Evolutionary conservation across 2,113 vertebrate species (phyloP).

Genomic region (Pipa parva): DNA sequence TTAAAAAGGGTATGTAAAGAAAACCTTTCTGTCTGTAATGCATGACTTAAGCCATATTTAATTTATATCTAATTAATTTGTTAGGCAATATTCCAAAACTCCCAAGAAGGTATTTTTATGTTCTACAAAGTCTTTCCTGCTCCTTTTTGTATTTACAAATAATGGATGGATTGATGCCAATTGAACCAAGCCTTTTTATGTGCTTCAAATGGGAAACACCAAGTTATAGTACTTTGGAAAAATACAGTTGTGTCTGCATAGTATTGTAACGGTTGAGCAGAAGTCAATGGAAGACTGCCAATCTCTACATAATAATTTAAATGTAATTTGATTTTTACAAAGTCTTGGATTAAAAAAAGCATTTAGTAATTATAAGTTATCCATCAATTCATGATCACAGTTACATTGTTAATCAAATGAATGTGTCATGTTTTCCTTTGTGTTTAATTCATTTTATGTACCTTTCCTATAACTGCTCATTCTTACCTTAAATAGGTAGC

Average conservation of each 20-base stretch:
- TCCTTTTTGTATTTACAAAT: too few relatives aligned
- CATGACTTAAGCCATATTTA: too few relatives aligned
- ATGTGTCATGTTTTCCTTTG: constrained; percentile 26
- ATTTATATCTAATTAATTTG: too few relatives aligned
- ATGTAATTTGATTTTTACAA: constrained; percentile 38
- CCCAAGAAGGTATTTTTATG: too few relatives aligned
- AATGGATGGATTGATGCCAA: too few relatives aligned
- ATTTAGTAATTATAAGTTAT: constrained; percentile 28
- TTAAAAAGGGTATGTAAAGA: too few relatives aligned
- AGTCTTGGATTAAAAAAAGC: constrained; percentile 31
- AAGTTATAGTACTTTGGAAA: not conserved
- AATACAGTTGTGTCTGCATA: constrained; percentile 14
- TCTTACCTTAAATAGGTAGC: not conserved
- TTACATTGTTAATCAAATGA: constrained; percentile 31
- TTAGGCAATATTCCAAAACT: too few relatives aligned
- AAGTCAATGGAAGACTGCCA: constrained; percentile 21
- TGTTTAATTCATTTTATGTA: constrained; percentile 14
- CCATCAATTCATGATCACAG: constrained; percentile 27
- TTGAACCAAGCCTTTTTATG: too few relatives aligned
- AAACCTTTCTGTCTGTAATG: too few relatives aligned
- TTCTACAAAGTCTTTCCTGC: too few relatives aligned
- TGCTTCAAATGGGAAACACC: not conserved
- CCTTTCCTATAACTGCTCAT: not conserved
- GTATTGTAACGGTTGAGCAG: constrained; percentile 14
- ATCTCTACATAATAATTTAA: constrained; percentile 30